Conservation (phyloP, 1,140 invertebrate genomes). For the Aphidius ervi region DNA sequence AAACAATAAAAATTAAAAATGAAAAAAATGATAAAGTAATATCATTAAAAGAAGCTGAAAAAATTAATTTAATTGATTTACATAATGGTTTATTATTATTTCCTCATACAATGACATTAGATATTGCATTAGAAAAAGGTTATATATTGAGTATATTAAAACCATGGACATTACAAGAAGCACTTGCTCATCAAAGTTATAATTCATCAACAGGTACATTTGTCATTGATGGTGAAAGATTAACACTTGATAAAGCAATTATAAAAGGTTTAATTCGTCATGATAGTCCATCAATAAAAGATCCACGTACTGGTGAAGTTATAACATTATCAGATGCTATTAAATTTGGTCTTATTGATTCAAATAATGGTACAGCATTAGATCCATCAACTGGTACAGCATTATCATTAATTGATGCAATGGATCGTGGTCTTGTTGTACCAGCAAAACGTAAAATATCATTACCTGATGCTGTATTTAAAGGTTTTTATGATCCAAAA, state of each 20-base stretch:
- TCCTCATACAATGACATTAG: conserved; percentile 65
- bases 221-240: conserved; percentile 65
- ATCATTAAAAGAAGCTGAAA: conserved; percentile 65
- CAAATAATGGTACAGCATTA: conserved; percentile 70
- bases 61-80: conserved; percentile 66
- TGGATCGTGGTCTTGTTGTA: conserved; percentile 75
- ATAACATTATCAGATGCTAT: conserved; percentile 80
- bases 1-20: conserved; percentile 69
- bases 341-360: conserved; percentile 73
- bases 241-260: conserved; percentile 79
- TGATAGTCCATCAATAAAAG: conserved; percentile 75
- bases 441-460: conserved; percentile 78
- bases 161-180: conserved; percentile 80
- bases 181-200: conserved; percentile 77
- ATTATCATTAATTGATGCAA: conserved; percentile 73
- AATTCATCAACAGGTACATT: conserved; percentile 72
- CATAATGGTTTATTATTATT: conserved; percentile 64
- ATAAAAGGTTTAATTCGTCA: conserved; percentile 68
- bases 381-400: conserved; percentile 72
- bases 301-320: conserved; percentile 72
- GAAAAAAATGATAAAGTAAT: conserved; percentile 65
- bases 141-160: conserved; percentile 71
- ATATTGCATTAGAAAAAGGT: conserved; percentile 73
- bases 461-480: conserved; percentile 79
- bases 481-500: conserved; percentile 75